These are phyloP conservation scores for Oedothorax gibbosus DNA, from an alignment of 1,140 invertebrate genomes.

Conservation along the genomic window DNA sequence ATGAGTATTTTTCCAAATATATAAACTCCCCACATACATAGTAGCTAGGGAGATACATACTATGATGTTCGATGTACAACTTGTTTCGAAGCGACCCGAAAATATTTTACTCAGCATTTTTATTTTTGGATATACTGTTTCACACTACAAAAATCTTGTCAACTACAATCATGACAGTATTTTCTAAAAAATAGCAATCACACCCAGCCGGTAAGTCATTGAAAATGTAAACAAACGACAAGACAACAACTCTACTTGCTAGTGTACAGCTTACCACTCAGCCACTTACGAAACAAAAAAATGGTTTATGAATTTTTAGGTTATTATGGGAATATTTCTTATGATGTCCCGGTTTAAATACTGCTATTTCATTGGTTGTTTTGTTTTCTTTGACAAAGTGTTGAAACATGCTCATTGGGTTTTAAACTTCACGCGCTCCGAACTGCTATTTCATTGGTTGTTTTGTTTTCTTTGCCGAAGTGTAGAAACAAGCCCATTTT, in stretches of 20 bases:
- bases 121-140: not conserved
- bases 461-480: too few species aligned
- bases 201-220: not conserved
- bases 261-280: too few species aligned
- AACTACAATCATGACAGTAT: constrained; percentile 22
- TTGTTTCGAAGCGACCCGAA: not conserved
- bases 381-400: too few species aligned
- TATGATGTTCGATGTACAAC: constrained; percentile 63
- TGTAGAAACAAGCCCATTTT: too few species aligned
- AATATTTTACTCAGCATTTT: constrained; percentile 24
- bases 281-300: too few species aligned
- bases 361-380: too few species aligned
- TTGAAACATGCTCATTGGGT: too few species aligned
- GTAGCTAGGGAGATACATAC: constrained; percentile 79
- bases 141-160: not conserved
- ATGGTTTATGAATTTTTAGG: too few species aligned
- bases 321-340: too few species aligned
- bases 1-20: constrained; percentile 81
- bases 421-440: too few species aligned
- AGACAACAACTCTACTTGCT: constrained; percentile 10
- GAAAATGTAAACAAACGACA: constrained; percentile 37
- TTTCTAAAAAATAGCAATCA: not conserved
- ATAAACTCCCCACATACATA: constrained; percentile 84
- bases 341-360: too few species aligned
- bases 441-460: too few species aligned